Evolutionary conservation across 92 coral and sea anemone species (phyloP).

Genomic region (Epizoanthus stellaris): DNA sequence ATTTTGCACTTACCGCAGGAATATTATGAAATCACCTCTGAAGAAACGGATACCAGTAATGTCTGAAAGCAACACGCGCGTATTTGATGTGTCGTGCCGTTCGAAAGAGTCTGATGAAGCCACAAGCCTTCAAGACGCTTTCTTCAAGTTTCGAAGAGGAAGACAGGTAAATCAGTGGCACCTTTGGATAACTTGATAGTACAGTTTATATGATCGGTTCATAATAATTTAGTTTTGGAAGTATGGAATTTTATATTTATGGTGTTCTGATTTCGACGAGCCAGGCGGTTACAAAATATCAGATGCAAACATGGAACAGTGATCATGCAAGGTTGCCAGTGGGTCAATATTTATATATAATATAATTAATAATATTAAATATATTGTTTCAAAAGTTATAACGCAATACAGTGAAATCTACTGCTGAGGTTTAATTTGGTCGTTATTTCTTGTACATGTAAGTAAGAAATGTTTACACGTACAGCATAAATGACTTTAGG

Average conservation of each 20-base stretch:
- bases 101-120: constrained; percentile 29
- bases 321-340: too few species aligned
- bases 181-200: not conserved
- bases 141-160: constrained; percentile 85
- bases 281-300: too few species aligned
- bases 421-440: not conserved
- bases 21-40: constrained; percentile 30
- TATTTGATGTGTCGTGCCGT: constrained; percentile 45
- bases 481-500: too few species aligned
- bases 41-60: not conserved
- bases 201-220: too few species aligned
- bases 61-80: constrained; percentile 51
- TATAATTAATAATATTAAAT: too few species aligned
- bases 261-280: too few species aligned
- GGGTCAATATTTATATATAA: too few species aligned
- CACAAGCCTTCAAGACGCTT: constrained; percentile 85
- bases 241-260: too few species aligned
- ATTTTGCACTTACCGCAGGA: not conserved
- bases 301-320: too few species aligned
- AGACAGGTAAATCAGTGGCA: constrained; percentile 70
- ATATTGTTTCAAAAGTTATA: too few species aligned
- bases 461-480: too few species aligned
- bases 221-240: too few species aligned
- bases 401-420: not conserved
- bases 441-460: not conserved